A percentile compares a stretch with the other conserved stretches of the same genome.
These are phyloP conservation scores for Polypterus bichir DNA, from an alignment of 2,113 vertebrate species.

Conservation along the genomic window DNA sequence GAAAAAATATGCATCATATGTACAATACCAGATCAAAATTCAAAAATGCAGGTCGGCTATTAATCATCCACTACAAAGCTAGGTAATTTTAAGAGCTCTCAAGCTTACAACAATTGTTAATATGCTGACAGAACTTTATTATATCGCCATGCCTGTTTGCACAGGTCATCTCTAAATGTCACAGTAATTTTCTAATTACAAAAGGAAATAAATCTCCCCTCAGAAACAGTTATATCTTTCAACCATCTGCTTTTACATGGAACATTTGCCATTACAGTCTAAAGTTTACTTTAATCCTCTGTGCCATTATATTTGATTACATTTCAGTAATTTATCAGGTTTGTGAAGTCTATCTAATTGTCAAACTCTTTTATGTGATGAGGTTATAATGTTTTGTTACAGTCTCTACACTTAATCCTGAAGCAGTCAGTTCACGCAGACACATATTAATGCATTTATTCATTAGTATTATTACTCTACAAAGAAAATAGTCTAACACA, in stretches of 20 bases:
- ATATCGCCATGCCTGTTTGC: not conserved
- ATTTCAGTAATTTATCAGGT: constrained; percentile 2
- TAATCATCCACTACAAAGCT: not conserved
- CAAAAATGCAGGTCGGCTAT: not conserved
- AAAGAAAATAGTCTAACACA: no score
- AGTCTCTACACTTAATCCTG: no score
- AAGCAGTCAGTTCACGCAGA: no score
- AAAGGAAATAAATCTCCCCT: not conserved
- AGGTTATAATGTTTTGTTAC: no score
- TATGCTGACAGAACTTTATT: not conserved
- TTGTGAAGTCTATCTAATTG: not conserved
- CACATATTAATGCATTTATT: no score
- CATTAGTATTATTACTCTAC: no score
- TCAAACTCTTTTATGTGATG: no score
- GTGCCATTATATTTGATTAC: not conserved
- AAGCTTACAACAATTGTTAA: not conserved
- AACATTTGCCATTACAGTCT: constrained; percentile 1
- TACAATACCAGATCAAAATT: no score
- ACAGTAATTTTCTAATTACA: not conserved
- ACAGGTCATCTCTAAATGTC: not conserved
- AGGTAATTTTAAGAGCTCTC: not conserved
- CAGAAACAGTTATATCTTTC: not conserved
- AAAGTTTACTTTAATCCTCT: not conserved
- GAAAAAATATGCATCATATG: no score
- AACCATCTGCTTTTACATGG: constrained; percentile 2